Evolutionary conservation across 2,888 invertebrate species (phyloP), one percentile per base, ranked within the genome.

Genomic region (Nemotelus pantherinus): DNA sequence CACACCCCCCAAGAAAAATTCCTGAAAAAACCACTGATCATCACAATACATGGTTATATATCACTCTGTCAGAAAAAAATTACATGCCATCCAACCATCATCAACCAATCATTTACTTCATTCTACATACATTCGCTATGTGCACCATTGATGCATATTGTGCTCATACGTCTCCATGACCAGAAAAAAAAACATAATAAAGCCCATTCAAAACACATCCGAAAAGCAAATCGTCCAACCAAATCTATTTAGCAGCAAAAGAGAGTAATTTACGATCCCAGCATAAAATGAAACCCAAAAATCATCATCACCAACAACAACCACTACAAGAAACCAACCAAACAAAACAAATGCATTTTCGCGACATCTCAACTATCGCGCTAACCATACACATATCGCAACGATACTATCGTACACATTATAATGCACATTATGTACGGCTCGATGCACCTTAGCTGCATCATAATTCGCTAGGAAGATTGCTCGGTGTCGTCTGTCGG

Each of bases 361-460:
- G 67, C 67, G 67, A 67, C 67, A 67, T 67, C 67, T 67, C 50
- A 48, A 67, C 67, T 48, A 67, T n/a, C 67, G 47, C 47, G 3
- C 25, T 43, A 48, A 39, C 10, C 10, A 57, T 48, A 25, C 63
- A 63, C 47, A 48, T 48, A 65, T 44, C 10, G 65, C 65, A 10
- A 10, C 53, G 53, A 53, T 63, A 43, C 25, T 25, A 25, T 25
- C 25, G 25, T 25, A 25, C 25, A 25, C 63, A 63, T 63, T 41
- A 5, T 41, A 70, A 55, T 70, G 70, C 53, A 70, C 70, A 70
- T 70, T 70, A 70, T 70, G 55, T 70, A 55, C 43, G 55, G 43
- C 43, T 1, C 43, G 70, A 70, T 70, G 70, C 70, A 70, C 70
- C 70, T 70, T 70, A 70, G 55, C 70, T 70, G 70, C 70, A 70